Evolutionary conservation across 2,797 vertebrate species (phyloP), one percentile per base, ranked within the genome.

Genomic region (Manis javanica): DNA sequence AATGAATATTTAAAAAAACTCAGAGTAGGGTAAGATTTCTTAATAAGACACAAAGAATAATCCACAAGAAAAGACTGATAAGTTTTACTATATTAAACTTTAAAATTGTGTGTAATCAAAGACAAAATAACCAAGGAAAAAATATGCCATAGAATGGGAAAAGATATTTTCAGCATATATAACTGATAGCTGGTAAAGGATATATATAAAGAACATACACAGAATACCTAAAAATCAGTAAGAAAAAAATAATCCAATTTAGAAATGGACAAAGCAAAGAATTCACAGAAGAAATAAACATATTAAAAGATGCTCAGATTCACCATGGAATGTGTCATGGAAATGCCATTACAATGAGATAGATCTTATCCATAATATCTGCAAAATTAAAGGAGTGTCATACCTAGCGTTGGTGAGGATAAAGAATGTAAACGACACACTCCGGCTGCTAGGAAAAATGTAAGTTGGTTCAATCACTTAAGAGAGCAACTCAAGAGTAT

Each of bases 1-100:
- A 39, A 39, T 39, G 5, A 39, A 39, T 39, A 39, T 39, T 39
- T 39, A 46, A 46, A 46, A 46, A 39, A 46, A 46, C 59, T 93
- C 12, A 63, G 7, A 37, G 21, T 16, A 87, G 16, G n/a, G 37
- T 51, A 87, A 75, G 23, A 79, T 16, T 87, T 91, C 69, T 79
- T 88, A 95, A 24, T 89, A 95, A 91, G 64, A 94, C n/a, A 87
- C 19, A 59, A 90, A 82, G 23, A 37, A 87, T 34, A 96, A 90
- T 82, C 55, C 15, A 96, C 77, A 92, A 88, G 75, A 94, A 75
- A 96, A 91, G 31, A 87, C 16, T 57, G 12, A 24, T 29, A 91
- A 83, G 74, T 55, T 51, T 91, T 55, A 91, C 82, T 34, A 90
- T 39, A 81, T 23, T 68, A 93, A 91, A 37, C 21, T 90, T 90